Evolutionary conservation across 2,888 invertebrate genomes (phyloP), one percentile per base, ranked within the genome.

Genomic region (Scelioninae gen. 1): DNA sequence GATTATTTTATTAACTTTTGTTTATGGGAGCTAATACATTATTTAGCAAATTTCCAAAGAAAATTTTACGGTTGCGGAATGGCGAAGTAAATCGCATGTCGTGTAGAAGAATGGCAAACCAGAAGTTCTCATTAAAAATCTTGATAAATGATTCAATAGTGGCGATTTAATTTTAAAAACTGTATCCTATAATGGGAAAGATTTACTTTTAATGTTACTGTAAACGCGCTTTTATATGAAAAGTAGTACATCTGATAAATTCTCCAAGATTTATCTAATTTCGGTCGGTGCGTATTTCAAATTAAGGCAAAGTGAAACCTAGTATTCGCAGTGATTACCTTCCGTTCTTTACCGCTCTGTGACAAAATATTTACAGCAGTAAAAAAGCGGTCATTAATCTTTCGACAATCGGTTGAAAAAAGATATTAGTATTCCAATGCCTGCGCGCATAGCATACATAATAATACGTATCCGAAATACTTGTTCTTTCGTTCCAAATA

Each of bases 201-300:
- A 40, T 58, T 58, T 58, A 58, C 58, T 58, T 58, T 58, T 40
- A 40, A 40, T 16, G 16, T 40, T 40, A 49, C 16, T 63, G 9
- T 45, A 49, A 16, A 29, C 11, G 31, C 45, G 23, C 31, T 62
- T 62, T 62, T 40, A 31, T 45, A 29, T 31, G n/a, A 62, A 62
- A 62, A 62, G 65, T 65, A 38, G 49, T 38, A 47, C 65, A 65
- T 65, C 65, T 65, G 65, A 65, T 65, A 51, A 65, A 49, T 45
- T 1, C 31, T n/a, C 65, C 32, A 63, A 65, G 47, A 47, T 49
- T 60, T 60, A 15, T 10, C 43, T 60, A 40, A 16, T 58, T 58
- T 58, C 16, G 58, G 60, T 13, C n/a, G 2, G n/a, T n/a, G n/a
- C 6, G 13, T 62, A 47, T 47, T 32, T 62, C 13, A 47, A 65